These are phyloP conservation scores for Vidua macroura DNA, from an alignment of 2,113 vertebrate species.

Conservation along the genomic window DNA sequence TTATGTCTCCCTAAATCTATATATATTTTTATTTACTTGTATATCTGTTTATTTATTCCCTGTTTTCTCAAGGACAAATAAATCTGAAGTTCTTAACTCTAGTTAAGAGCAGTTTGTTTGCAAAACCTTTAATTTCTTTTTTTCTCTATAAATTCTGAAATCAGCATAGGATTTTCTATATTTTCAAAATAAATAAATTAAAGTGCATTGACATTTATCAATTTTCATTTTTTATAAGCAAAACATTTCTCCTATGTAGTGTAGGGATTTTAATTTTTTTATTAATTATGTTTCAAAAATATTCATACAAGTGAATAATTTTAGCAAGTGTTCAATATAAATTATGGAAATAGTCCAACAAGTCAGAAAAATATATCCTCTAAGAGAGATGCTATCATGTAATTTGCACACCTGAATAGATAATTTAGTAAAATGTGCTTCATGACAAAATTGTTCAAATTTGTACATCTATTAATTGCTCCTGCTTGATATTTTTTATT, in stretches of 20 bases:
- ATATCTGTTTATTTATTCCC: background rate
- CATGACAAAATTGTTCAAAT: background rate
- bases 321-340: background rate
- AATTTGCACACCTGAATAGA: background rate
- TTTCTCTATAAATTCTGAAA: background rate
- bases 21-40: background rate
- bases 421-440: conserved; percentile 21
- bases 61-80: background rate
- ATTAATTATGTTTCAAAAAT: background rate
- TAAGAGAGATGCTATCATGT: background rate
- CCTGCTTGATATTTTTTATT: background rate
- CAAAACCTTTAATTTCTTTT: background rate
- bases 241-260: background rate
- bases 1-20: background rate
- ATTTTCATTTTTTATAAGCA: background rate
- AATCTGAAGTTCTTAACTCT: background rate
- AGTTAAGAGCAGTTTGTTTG: background rate
- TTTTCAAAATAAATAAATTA: background rate
- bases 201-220: background rate
- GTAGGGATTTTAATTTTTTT: background rate
- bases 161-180: background rate
- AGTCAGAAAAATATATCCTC: background rate
- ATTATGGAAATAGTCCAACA: background rate
- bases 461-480: background rate
- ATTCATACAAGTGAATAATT: background rate